These are phyloP conservation scores for Noctua comes DNA, from an alignment of 2,888 invertebrate species.

Conservation along the genomic window DNA sequence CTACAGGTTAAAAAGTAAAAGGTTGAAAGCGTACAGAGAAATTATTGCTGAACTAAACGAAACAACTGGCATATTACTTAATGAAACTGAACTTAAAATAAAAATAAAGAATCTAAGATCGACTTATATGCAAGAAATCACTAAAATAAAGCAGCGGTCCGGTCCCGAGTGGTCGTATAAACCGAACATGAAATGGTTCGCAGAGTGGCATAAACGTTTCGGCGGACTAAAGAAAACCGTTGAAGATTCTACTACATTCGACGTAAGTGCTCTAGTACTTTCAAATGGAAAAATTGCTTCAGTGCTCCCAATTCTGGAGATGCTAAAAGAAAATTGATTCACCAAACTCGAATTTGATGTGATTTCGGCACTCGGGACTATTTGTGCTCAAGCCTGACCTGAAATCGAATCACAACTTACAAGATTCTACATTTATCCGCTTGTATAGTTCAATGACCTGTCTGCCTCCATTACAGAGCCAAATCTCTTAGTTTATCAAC, in stretches of 20 bases:
- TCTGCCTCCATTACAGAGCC: neutral
- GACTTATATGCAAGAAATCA: conserved; percentile 80
- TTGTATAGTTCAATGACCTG: neutral
- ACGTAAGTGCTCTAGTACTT: conserved; percentile 56
- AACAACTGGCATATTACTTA: conserved; percentile 76
- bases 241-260: conserved; percentile 58
- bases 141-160: conserved; percentile 79
- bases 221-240: conserved; percentile 59
- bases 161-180: conserved; percentile 72
- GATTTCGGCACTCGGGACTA: neutral
- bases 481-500: neutral
- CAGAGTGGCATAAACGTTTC: conserved; percentile 76
- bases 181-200: conserved; percentile 81
- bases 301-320: neutral
- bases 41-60: conserved; percentile 76
- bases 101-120: conserved; percentile 82
- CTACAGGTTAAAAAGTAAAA: conserved; percentile 79
- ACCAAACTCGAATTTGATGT: too few species aligned
- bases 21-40: conserved; percentile 77
- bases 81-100: conserved; percentile 74
- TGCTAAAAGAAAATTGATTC: neutral
- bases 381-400: neutral
- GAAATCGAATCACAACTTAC: neutral
- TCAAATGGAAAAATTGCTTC: neutral
- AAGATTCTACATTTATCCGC: neutral